Percentiles rank a stretch among this genome's conserved stretches.
Conservation (phyloP, 2,113 vertebrate genomes). For the Callopanchax toddi region DNA sequence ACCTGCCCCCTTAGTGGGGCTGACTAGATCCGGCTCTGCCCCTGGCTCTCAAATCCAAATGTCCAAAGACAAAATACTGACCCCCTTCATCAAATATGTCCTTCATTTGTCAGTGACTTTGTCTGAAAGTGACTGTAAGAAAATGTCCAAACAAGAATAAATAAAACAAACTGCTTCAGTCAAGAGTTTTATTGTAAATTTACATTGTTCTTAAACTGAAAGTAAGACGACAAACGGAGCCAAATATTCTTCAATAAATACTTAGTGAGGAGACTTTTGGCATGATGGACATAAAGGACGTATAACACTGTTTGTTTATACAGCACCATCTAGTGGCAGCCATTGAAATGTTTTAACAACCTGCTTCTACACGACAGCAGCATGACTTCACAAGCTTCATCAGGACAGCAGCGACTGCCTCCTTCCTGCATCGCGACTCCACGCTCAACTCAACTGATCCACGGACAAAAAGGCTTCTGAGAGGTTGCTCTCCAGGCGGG, state of each 20-base stretch:
- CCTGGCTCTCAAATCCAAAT: no score
- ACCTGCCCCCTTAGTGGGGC: no score
- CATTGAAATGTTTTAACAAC: conserved; percentile 47
- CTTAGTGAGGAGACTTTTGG: conserved; percentile 57
- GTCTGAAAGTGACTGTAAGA: background rate
- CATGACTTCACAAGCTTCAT: conserved; percentile 39
- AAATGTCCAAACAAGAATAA: background rate
- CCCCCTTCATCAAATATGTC: no score
- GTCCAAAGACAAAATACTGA: no score
- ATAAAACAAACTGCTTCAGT: conserved; percentile 20
- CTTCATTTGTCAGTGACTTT: background rate
- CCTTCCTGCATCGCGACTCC: conserved; percentile 43
- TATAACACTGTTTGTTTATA: conserved; percentile 67
- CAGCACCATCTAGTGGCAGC: conserved; percentile 75
- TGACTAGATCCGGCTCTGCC: no score
- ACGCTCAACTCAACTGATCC: conserved; percentile 30
- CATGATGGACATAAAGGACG: conserved; percentile 50
- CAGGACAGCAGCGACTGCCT: conserved; percentile 20
- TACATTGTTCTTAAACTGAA: conserved; percentile 53
- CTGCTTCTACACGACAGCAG: conserved; percentile 24
- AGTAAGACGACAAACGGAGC: conserved; percentile 64
- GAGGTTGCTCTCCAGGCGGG: conserved; percentile 56
- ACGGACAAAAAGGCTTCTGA: conserved; percentile 59
- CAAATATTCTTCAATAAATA: conserved; percentile 73
- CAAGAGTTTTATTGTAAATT: conserved; percentile 74